Conservation (phyloP, 2,113 vertebrate genomes). For the Gasterosteus aculeatus region DNA sequence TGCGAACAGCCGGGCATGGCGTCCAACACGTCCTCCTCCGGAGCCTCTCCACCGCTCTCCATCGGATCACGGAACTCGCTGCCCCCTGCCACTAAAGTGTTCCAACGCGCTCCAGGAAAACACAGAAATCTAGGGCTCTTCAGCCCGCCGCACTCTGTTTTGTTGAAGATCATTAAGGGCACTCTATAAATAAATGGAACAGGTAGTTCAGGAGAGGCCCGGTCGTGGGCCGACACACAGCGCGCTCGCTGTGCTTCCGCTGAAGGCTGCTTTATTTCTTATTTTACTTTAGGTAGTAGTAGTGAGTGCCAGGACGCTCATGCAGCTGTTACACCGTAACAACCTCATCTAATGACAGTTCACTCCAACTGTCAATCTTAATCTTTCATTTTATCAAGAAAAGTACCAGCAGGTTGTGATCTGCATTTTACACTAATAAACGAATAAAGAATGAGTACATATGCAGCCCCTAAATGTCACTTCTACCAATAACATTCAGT, state of each 20-base stretch:
- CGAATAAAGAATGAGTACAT: neutral
- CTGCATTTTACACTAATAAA: neutral
- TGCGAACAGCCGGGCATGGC: conserved; percentile 5
- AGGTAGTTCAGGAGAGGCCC: conserved; percentile 51
- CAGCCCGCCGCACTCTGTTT: conserved; percentile 55
- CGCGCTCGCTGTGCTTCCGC: neutral
- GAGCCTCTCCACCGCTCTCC: conserved; percentile 67
- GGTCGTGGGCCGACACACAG: conserved; percentile 10
- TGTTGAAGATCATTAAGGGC: conserved; percentile 70
- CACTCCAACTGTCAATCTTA: neutral
- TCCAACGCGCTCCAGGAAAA: conserved; percentile 59
- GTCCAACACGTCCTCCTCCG: conserved; percentile 14
- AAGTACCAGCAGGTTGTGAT: neutral
- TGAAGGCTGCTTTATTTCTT: neutral
- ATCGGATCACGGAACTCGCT: conserved; percentile 65
- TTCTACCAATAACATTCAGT: too few relatives aligned
- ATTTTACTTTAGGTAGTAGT: neutral
- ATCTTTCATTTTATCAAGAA: neutral
- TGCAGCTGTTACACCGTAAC: neutral
- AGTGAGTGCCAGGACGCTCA: neutral
- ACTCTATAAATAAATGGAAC: conserved; percentile 70
- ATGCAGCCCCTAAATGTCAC: neutral
- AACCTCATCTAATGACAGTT: neutral
- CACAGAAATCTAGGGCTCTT: conserved; percentile 75
- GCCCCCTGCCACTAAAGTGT: conserved; percentile 69